phyloP scores from a whole-genome alignment of 2,888 invertebrate genomes.

The Branchipolynoe longqiensis region DNA sequence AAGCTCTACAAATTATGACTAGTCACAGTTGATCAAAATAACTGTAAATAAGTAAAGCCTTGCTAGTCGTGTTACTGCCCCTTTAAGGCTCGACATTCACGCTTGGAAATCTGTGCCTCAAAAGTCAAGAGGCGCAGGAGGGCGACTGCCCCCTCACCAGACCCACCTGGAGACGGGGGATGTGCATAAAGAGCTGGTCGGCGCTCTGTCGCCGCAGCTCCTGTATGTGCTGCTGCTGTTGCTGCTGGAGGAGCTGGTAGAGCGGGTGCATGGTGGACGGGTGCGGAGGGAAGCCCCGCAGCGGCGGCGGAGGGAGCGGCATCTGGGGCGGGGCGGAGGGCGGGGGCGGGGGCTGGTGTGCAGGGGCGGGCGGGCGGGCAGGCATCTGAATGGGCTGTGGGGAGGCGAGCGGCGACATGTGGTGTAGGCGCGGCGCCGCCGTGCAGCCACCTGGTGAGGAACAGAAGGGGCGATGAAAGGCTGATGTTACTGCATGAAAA shows the following conservation, averaged over 20 bases:
- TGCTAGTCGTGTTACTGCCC: too few relatives aligned
- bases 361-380: neutral
- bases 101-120: too few relatives aligned
- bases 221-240: slow-evolving; percentile 27
- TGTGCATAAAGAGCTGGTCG: slow-evolving; percentile 35
- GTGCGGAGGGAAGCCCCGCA: slow-evolving; percentile 7
- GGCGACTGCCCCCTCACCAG: too few relatives aligned
- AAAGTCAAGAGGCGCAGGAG: too few relatives aligned
- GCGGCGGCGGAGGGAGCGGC: neutral
- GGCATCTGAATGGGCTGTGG: slow-evolving; percentile 25
- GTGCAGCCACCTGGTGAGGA: neutral
- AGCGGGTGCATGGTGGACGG: neutral
- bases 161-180: slow-evolving; percentile 20
- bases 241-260: slow-evolving; percentile 12
- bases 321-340: slow-evolving; percentile 2
- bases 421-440: slow-evolving; percentile 6
- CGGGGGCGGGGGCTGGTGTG: slow-evolving; percentile 11
- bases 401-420: slow-evolving; percentile 18
- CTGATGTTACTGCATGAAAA: too few relatives aligned
- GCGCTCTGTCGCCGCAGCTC: slow-evolving; percentile 8
- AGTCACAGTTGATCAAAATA: too few relatives aligned
- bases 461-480: neutral
- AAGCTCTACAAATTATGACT: too few relatives aligned
- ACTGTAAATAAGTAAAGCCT: too few relatives aligned
- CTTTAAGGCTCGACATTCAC: too few relatives aligned